Conservation (phyloP, 2,113 vertebrate species). For the Elgaria multicarinata region DNA sequence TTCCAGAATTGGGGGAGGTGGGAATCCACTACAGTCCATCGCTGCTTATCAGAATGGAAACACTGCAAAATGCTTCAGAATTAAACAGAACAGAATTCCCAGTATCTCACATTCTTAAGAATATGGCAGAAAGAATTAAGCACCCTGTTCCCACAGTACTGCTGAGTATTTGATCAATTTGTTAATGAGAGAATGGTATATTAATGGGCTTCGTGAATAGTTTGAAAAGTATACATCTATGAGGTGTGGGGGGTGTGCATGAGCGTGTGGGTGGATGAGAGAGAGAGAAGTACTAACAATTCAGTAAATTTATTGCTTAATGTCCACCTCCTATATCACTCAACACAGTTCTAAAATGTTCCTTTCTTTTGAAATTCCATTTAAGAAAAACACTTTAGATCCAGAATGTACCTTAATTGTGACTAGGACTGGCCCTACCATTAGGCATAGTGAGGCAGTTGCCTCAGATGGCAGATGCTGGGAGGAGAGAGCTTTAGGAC, state of each 20-base stretch:
- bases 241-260: neutral
- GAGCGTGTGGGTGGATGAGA: neutral
- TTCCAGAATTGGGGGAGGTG: no score
- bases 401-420: neutral
- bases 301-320: neutral
- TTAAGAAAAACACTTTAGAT: neutral
- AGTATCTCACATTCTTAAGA: no score
- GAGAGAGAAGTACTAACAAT: neutral
- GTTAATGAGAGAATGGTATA: neutral
- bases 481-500: no score
- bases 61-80: no score
- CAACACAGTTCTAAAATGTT: neutral
- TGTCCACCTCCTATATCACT: neutral
- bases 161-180: neutral
- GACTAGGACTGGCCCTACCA: no score
- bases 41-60: no score
- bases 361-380: neutral
- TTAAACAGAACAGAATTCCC: no score
- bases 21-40: no score
- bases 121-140: neutral
- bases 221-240: neutral
- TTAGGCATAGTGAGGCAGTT: no score
- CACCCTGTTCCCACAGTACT: neutral
- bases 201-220: neutral
- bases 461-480: no score